A percentile compares a stretch with the other conserved stretches of the same genome.
phyloP scores from a whole-genome alignment of 2,113 vertebrate species.

The Pseudonaja textilis region DNA sequence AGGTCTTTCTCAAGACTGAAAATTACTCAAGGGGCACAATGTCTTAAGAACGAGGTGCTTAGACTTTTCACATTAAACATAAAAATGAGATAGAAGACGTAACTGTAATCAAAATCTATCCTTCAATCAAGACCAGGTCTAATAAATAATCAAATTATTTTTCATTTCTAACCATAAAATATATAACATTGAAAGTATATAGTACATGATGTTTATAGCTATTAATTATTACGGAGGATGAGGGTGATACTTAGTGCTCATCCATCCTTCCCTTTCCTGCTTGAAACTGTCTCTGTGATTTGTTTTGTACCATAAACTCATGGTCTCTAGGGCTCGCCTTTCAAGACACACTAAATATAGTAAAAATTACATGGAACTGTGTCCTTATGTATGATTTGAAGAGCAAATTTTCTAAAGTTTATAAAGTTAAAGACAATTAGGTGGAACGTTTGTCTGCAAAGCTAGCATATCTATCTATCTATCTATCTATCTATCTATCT shows the following conservation, averaged over 20 bases:
- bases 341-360: neutral
- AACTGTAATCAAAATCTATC: neutral
- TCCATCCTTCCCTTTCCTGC: neutral
- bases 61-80: neutral
- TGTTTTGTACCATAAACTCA: neutral
- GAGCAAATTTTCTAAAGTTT: neutral
- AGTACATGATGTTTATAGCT: neutral
- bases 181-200: neutral
- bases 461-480: neutral
- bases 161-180: neutral
- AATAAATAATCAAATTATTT: neutral
- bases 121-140: neutral
- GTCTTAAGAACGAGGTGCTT: neutral
- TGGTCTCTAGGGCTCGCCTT: neutral
- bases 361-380: neutral
- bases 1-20: neutral
- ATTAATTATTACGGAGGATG: neutral
- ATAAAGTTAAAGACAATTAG: neutral
- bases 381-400: neutral
- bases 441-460: neutral
- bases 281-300: neutral
- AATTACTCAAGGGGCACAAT: neutral
- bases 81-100: neutral
- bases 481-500: neutral
- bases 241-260: neutral